Percentiles rank a stretch among this genome's conserved stretches.
Evolutionary conservation across 2,888 invertebrate genomes (phyloP).

Genomic region (Nesidiocoris tenuis): DNA sequence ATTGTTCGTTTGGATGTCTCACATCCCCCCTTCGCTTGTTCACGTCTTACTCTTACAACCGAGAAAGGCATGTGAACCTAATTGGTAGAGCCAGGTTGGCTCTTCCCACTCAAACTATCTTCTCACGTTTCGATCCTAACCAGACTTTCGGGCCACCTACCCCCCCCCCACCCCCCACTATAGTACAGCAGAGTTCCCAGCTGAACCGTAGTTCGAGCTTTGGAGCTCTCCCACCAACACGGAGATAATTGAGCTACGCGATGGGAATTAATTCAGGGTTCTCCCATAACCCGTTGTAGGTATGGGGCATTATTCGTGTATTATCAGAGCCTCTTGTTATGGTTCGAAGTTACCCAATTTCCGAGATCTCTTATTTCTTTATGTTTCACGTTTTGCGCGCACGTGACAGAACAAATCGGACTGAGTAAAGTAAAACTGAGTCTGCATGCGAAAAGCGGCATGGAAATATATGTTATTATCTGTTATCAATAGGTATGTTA

Average conservation of each 20-base stretch:
- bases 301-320: background rate
- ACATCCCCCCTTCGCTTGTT: background rate
- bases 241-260: constrained; percentile 23
- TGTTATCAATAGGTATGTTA: too few relatives aligned
- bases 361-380: too few relatives aligned
- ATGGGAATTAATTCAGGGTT: constrained; percentile 8
- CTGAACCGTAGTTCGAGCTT: background rate
- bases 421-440: too few relatives aligned
- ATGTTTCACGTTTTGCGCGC: too few relatives aligned
- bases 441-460: too few relatives aligned
- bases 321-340: background rate
- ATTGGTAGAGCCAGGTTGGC: background rate
- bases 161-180: background rate
- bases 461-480: too few relatives aligned
- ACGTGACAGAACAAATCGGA: too few relatives aligned
- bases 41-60: background rate
- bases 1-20: background rate
- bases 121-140: constrained; percentile 23
- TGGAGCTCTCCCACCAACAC: background rate
- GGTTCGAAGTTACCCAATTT: background rate
- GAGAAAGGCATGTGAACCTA: constrained; percentile 14
- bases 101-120: constrained; percentile 22
- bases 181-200: too few relatives aligned
- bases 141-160: constrained; percentile 16
- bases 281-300: background rate